Conservation (phyloP, 2,888 invertebrate species). For the Zhuqinia jingwanae region DNA sequence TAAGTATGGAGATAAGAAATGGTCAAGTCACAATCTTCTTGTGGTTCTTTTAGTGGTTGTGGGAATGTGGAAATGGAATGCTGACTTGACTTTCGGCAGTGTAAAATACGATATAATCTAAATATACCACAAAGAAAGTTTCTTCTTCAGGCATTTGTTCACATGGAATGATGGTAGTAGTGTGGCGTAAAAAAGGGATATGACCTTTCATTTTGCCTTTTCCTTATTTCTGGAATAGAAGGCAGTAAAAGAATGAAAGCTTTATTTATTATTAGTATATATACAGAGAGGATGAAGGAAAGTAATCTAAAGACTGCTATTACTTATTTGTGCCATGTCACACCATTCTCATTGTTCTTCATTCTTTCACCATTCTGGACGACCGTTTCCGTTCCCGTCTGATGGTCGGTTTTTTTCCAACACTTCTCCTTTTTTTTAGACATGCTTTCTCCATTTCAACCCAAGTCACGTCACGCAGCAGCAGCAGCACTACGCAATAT, state of each 20-base stretch:
- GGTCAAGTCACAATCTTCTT: not conserved
- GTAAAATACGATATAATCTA: slow-evolving; percentile 45
- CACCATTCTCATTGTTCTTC: slow-evolving; percentile 52
- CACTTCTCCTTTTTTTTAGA: slow-evolving; percentile 35
- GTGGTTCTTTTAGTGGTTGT: slow-evolving; percentile 38
- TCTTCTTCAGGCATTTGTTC: not conserved
- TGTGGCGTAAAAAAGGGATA: slow-evolving; percentile 19
- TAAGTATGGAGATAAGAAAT: not conserved
- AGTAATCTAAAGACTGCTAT: slow-evolving; percentile 26
- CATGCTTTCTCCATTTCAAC: slow-evolving; percentile 22
- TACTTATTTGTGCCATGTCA: slow-evolving; percentile 24
- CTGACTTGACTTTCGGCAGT: slow-evolving; percentile 49
- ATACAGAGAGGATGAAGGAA: not conserved
- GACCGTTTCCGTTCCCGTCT: slow-evolving; percentile 24
- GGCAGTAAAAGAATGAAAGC: not conserved
- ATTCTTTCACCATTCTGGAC: slow-evolving; percentile 38
- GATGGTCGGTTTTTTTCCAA: slow-evolving; percentile 8
- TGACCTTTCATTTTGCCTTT: slow-evolving; percentile 48
- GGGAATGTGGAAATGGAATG: slow-evolving; percentile 52
- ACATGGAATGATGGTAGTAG: not conserved
- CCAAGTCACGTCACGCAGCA: slow-evolving; percentile 18
- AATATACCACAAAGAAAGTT: slow-evolving; percentile 23
- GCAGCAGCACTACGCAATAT: not conserved
- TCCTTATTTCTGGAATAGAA: not conserved
- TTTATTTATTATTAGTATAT: not conserved